Base-by-base conservation (phyloP, 2,888 invertebrate species). In the Cosmia pyralina region DNA sequence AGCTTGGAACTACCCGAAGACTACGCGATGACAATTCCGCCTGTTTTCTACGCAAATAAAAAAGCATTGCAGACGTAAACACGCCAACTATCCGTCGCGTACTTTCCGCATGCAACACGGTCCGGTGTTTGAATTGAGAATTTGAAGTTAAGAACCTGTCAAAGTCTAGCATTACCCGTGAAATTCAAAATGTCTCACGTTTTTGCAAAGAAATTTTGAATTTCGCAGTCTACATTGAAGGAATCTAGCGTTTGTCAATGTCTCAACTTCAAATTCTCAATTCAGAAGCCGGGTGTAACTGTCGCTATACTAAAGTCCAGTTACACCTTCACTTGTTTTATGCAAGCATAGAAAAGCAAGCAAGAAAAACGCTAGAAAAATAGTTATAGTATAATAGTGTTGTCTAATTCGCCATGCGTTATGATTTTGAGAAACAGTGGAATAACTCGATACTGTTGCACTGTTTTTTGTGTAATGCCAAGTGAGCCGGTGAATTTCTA, bases 381-480 rank as follows among this genome's bases (percentile, higher is more conserved):
- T 41, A 5, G 52, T 66, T 53, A 58, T 46, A 28, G 50, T 69
- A n/a, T 11, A 28, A 55, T 46, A 28, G 50, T 69, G 22, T 11
- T 28, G 48, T 64, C 28, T 79, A 66, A 63, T 75, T 62, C 57
- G 68, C n/a, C 67, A 84, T 77, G 77, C 85, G 71, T 69, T 71
- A 55, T 80, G 70, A 69, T 84, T 84, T 82, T 82, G 68, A 84
- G 79, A 84, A 75, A 69, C 44, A 68, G 71, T 72, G 38, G 69
- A 75, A 72, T 69, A 68, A 82, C 74, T 70, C 44, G 70, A 81
- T 66, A 22, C 52, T 41, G 57, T 66, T 44, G 41, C 50, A 17
- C 13, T 38, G 53, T 64, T 81, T 71, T 70, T 82, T 81, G 65
- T 65, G 68, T 44, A 38, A 46, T 77, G 68, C 59, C 57, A 77